Conservation (phyloP, 2,113 vertebrate genomes). For the Megaceryle torquata region DNA sequence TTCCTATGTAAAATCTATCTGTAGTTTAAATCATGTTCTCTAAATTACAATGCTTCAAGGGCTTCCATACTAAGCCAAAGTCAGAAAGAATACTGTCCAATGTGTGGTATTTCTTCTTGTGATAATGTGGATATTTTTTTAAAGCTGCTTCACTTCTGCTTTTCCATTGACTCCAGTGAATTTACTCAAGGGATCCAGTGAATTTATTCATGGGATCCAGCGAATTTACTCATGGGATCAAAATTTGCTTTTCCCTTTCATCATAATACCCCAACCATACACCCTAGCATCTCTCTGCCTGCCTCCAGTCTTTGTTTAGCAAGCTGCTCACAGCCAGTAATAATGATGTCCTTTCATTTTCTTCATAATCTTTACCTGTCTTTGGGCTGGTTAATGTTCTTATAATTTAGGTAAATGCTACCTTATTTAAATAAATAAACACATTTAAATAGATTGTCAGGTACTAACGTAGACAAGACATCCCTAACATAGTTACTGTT, state of each 20-base stretch:
- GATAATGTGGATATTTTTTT: neutral
- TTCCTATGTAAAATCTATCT: neutral
- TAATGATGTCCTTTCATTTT: neutral
- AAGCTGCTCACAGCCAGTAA: neutral
- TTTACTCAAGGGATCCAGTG: neutral
- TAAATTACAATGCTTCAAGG: neutral
- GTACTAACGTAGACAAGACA: neutral
- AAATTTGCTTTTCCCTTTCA: neutral
- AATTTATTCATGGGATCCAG: neutral
- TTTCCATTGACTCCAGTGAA: neutral
- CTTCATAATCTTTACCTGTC: neutral
- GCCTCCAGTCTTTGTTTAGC: neutral
- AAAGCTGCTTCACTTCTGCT: neutral
- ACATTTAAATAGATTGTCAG: neutral
- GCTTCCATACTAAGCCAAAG: neutral
- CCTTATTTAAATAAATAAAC: constrained; percentile 19
- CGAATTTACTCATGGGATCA: neutral
- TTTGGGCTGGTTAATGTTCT: neutral
- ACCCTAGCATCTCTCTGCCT: neutral
- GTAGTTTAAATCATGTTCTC: neutral
- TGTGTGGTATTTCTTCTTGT: neutral
- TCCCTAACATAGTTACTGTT: neutral
- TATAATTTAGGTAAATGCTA: neutral
- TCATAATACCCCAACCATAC: neutral
- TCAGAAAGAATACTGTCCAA: neutral